Evolutionary conservation across 2,888 invertebrate species (phyloP), one percentile per base, ranked within the genome.

Genomic region (Brachyopa scutellaris): DNA sequence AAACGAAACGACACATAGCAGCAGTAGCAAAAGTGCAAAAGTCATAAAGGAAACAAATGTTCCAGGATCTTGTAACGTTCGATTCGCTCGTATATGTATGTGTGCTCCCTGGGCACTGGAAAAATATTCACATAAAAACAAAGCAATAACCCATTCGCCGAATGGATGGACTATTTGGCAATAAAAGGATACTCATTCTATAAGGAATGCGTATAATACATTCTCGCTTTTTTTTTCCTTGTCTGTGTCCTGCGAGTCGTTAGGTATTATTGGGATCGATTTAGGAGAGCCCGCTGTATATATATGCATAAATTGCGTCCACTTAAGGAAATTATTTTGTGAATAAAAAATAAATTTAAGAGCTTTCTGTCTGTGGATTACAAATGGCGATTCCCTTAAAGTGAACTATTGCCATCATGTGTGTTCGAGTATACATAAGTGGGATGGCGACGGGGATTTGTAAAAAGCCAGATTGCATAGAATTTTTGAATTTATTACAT

Each of bases 91-190:
- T n/a, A n/a, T n/a, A n/a, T n/a, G n/a, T 51, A 51, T 38, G 11
- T 21, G 7, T 11, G 6, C 15, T 38, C 42, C 26, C 31, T 11
- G 9, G 55, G 53, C 42, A 15, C 2, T 38, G 13, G 21, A n/a
- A 7, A 21, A 45, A 61, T 45, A 33, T 45, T 26, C 42, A 8
- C 23, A 55, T 55, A 45, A 33, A 45, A 67, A 23, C 33, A 42
- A 31, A 13, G 21, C 55, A 42, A 66, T 66, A 53, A 53, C 51
- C 66, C 53, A 36, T 51, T 38, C 49, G 64, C 38, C 9, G 42
- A 61, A 61, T 19, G 42, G 19, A 31, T 26, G 42, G 13, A 19
- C 19, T 21, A 40, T n/a, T 42, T 33, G 55, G 23, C 33, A 45
- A 55, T 67, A 55, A 42, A 31, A 67, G 11, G 23, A 21, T 53